Base-by-base conservation (phyloP, 2,797 vertebrate genomes). In the Pseudopleuronectes americanus region DNA sequence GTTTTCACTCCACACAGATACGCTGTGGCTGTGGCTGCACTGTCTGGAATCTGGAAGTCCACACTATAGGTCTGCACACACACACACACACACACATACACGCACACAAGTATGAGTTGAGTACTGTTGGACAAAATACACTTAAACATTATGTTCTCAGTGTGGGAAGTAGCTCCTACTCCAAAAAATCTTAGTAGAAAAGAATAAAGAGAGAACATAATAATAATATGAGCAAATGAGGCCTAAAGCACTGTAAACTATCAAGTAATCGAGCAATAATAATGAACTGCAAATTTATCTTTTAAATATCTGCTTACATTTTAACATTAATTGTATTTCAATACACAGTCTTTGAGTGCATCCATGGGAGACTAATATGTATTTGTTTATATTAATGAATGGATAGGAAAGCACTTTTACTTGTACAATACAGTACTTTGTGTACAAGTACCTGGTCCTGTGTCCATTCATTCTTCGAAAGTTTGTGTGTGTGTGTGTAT, bases 1-100 rank as follows among this genome's bases (percentile, higher is more conserved):
- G 93, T 89, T 76, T 95, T 95, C 14, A 95, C 94, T 3, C 94
- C 94, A n/a, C 94, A 95, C 57, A 95, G 89, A 64, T 94, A 95
- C 0, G 94, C 94, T 0, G 94, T 95, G 2, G 88, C 94, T 2
- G 94, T 95, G 19, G 93, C 90, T 1, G 92, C 92, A 1, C 94
- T 95, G 91, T 95, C 94, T 0, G 94, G 57, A 23, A 95, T 91
- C 92, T 95, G 94, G 83, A 95, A 95, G 83, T 95, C 93, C 33
- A 94, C 93, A 4, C 92, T 90, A 71, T 95, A 95, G 57, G 93
- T 94, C 94, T 95, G 76, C 62, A 79, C 17, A 23, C 36, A 64
- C 54, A 75, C 63, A 64, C 56, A 74, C 31, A 77, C 24, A 55
- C 51, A 79, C 33, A 64, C 43, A 62, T 31, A 43, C 38, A 54